Conservation (phyloP, 2,113 vertebrate species). For the Mormyrus lacerda region DNA sequence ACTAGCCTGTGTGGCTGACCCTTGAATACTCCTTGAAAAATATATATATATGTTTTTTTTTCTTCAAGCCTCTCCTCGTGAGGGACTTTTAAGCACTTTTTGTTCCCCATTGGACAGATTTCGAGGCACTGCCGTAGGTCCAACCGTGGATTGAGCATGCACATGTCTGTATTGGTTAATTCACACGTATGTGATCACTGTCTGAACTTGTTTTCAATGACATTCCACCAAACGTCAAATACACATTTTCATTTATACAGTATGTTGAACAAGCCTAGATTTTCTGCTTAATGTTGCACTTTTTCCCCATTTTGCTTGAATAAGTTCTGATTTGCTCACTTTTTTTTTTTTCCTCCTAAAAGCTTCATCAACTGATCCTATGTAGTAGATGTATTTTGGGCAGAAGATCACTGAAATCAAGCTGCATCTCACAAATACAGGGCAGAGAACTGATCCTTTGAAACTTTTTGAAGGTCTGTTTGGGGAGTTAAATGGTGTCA, state of each 20-base stretch:
- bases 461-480: neutral
- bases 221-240: constrained; percentile 36
- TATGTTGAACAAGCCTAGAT: constrained; percentile 2
- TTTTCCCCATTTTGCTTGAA: neutral
- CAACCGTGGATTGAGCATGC: neutral
- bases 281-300: constrained; percentile 54
- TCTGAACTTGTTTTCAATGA: constrained; percentile 21
- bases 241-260: neutral
- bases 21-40: neutral
- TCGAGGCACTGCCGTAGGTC: neutral
- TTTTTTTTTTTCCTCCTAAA: neutral
- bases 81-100: constrained; percentile 16
- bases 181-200: constrained; percentile 6
- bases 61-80: neutral
- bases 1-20: neutral
- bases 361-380: neutral
- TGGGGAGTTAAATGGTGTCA: neutral
- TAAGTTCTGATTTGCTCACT: neutral
- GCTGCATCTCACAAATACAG: neutral
- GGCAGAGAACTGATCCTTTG: neutral
- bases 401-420: neutral
- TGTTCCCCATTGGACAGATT: neutral
- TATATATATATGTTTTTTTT: neutral
- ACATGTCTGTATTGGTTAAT: constrained; percentile 14
- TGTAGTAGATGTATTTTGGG: neutral